These are phyloP conservation scores for Apostichopus californicus DNA, from an alignment of 35 echinoderm and acorn worm genomes.

Conservation along the genomic window DNA sequence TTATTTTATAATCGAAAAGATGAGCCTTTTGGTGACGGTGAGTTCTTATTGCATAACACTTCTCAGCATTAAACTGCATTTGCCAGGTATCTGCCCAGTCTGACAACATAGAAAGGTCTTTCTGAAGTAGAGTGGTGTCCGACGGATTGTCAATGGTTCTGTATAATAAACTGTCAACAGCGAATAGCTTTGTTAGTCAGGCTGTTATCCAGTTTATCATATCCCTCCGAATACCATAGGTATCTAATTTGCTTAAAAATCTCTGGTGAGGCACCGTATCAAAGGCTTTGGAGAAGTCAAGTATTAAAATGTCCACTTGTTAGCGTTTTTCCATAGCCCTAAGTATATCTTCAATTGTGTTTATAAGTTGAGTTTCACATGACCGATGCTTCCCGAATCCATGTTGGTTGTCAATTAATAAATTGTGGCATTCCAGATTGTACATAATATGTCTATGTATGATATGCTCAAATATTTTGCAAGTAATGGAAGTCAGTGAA, in stretches of 20 bases:
- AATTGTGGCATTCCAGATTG: too few relatives aligned
- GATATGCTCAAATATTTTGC: too few relatives aligned
- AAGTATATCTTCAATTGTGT: slow-evolving; percentile 21
- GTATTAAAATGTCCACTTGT: slow-evolving; percentile 46
- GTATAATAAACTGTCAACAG: not conserved
- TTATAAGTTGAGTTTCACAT: slow-evolving; percentile 45
- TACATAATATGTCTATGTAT: too few relatives aligned
- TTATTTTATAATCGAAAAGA: not conserved
- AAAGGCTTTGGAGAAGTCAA: slow-evolving; percentile 60
- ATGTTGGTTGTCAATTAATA: not conserved
- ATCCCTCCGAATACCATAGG: slow-evolving; percentile 29
- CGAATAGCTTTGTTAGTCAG: not conserved
- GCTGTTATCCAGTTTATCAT: slow-evolving; percentile 23
- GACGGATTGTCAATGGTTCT: not conserved
- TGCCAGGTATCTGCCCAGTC: too few relatives aligned
- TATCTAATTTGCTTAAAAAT: slow-evolving; percentile 23
- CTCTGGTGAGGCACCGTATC: slow-evolving; percentile 49
- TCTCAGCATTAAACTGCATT: not conserved
- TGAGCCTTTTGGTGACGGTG: not conserved
- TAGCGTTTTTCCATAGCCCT: not conserved
- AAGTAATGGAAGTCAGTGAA: too few relatives aligned
- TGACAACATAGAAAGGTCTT: too few relatives aligned
- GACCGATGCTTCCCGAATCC: slow-evolving; percentile 20
- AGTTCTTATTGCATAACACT: slow-evolving; percentile 37
- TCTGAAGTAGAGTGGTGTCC: too few relatives aligned